A percentile compares a stretch with the other conserved stretches of the same genome.
phyloP scores from a whole-genome alignment of 2,888 invertebrate genomes.

The Masnerella sp. region DNA sequence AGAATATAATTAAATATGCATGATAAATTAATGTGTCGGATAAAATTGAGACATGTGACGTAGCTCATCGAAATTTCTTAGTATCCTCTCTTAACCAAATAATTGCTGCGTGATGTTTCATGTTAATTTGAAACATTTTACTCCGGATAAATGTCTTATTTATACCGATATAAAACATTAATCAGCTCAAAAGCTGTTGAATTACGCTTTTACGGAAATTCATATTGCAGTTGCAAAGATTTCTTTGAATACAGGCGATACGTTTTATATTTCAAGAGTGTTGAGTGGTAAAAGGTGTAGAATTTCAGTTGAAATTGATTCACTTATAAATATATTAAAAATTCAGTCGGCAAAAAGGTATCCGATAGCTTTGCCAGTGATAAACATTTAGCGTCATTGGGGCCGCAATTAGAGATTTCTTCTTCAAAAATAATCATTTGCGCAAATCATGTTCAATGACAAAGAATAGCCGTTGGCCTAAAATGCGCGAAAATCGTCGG shows the following conservation, averaged over 20 bases:
- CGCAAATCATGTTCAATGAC: too few relatives aligned
- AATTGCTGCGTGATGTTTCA: slow-evolving; percentile 37
- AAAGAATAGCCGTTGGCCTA: too few relatives aligned
- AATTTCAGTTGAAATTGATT: slow-evolving; percentile 54
- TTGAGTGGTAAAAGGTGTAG: slow-evolving; percentile 57
- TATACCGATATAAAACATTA: slow-evolving; percentile 45
- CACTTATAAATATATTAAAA: slow-evolving; percentile 57
- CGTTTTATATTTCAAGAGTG: slow-evolving; percentile 58
- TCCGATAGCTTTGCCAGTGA: slow-evolving; percentile 28
- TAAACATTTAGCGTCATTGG: slow-evolving; percentile 44
- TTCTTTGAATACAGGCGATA: slow-evolving; percentile 55
- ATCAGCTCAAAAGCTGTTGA: slow-evolving; percentile 33
- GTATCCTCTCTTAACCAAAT: slow-evolving; percentile 19
- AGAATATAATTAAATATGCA: slow-evolving; percentile 40
- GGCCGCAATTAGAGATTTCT: slow-evolving; percentile 27
- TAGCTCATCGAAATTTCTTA: slow-evolving; percentile 18
- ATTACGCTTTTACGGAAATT: slow-evolving; percentile 52
- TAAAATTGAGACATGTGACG: slow-evolving; percentile 12
- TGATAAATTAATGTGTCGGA: slow-evolving; percentile 25
- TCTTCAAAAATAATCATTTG: slow-evolving; percentile 8
- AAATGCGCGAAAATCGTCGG: too few relatives aligned
- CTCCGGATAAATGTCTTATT: slow-evolving; percentile 40
- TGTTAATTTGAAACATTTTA: slow-evolving; percentile 31
- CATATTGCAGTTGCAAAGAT: slow-evolving; percentile 54
- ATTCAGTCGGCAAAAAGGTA: slow-evolving; percentile 49